Evolutionary conservation across 2,113 vertebrate species (phyloP), one percentile per base, ranked within the genome.

Genomic region (Anguilla rostrata): DNA sequence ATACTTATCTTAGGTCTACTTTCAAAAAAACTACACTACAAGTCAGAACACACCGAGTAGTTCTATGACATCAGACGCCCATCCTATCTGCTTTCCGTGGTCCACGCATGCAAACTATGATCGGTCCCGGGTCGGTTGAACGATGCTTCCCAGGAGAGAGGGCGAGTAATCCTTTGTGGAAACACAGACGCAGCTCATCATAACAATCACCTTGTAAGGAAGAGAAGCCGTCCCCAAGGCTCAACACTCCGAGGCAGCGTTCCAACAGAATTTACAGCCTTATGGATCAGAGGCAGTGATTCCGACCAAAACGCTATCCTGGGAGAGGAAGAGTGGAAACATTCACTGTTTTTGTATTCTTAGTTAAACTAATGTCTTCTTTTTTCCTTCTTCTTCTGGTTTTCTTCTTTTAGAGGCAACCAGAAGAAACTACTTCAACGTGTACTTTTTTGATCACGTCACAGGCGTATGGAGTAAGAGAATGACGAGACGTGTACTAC

Each of bases 121-220:
- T 26, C 22, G 6, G 9, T 9, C 29, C 4, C 26, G 11, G 15
- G 53, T n/a, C n/a, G 14, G 71, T 46, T 49, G 7, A 15, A 46
- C 49, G 84, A 83, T 66, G 6, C 43, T 8, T 4, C 71, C 83
- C 71, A 57, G 80, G 86, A 83, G 60, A 85, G 16, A 60, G 34
- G 34, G 39, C 83, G 81, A 75, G 83, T 78, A 79, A 87, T 85
- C 79, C 81, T 78, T 57, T 20, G 66, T 39, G 71, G 6, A 5
- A 63, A 53, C 84, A 57, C 79, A 53, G 29, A 39, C 78, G 20
- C 49, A 57, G 20, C 41, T 85, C 81, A 86, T 75, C 86, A 63
- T 86, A 85, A 86, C 56, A 81, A 85, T 81, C 84, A 85, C 89
- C 87, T 75, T 88, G 53, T 88, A 87, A 87, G 88, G 91, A 57